Evolutionary conservation across 2,113 vertebrate genomes (phyloP).

Genomic region (Mionectes macconnelli): DNA sequence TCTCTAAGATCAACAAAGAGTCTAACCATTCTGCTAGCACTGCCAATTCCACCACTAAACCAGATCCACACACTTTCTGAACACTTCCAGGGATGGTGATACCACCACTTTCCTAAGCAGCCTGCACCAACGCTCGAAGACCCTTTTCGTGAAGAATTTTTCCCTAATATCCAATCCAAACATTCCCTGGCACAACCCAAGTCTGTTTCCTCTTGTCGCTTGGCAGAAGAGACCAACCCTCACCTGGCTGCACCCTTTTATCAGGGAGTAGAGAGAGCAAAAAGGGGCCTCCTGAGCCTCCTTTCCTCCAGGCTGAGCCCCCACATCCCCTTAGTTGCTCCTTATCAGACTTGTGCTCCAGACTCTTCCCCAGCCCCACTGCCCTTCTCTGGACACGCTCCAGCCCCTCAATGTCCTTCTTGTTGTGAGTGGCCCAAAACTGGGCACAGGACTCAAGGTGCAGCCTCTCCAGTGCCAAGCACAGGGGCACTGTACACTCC

Average conservation of each 20-base stretch:
- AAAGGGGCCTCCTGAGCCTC: accelerated
- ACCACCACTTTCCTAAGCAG: not conserved
- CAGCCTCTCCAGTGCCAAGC: not conserved
- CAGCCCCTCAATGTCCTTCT: not conserved
- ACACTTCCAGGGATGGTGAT: not conserved
- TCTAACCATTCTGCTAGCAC: not conserved
- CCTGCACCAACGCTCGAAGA: not conserved
- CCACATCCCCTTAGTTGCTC: not conserved
- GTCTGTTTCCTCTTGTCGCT: not conserved
- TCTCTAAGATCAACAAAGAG: accelerated
- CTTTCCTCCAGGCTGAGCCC: not conserved
- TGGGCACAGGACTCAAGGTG: not conserved
- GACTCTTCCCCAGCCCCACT: accelerated
- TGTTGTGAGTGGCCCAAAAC: not conserved
- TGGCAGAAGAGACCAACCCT: not conserved
- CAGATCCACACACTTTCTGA: not conserved
- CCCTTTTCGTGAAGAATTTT: not conserved
- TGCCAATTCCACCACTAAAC: not conserved
- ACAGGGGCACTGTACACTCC: not conserved
- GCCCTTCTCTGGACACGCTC: not conserved
- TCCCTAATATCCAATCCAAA: not conserved
- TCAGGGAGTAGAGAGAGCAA: not conserved
- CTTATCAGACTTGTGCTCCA: not conserved
- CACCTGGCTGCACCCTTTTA: not conserved
- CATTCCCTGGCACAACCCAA: not conserved